Evolutionary conservation across 2,888 invertebrate species (phyloP).

Genomic region (Oxyscelio sp.): DNA sequence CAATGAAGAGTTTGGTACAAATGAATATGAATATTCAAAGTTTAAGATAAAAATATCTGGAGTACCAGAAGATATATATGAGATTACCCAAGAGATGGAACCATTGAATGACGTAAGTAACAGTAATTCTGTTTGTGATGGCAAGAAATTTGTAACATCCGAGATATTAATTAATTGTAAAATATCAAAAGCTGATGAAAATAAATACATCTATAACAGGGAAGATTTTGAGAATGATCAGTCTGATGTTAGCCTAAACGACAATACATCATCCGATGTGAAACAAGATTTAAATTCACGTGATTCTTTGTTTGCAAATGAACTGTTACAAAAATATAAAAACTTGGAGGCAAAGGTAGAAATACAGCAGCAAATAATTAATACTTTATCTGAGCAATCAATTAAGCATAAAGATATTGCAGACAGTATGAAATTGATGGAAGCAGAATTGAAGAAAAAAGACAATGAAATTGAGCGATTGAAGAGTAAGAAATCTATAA

Average conservation of each 20-base stretch:
- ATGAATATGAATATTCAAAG: conserved; percentile 66
- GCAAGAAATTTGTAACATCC: conserved; percentile 78
- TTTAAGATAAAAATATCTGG: conserved; percentile 84
- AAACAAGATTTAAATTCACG: neutral
- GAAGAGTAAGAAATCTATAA: conserved; percentile 52
- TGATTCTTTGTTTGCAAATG: conserved; percentile 28
- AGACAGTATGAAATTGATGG: conserved; percentile 75
- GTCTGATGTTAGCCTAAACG: neutral
- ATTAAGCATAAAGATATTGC: conserved; percentile 81
- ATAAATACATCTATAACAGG: neutral
- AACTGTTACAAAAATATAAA: conserved; percentile 42
- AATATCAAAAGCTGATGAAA: conserved; percentile 9
- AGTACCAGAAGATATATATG: conserved; percentile 81
- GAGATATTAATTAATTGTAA: conserved; percentile 78
- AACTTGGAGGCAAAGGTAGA: conserved; percentile 79
- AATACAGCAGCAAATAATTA: conserved; percentile 82
- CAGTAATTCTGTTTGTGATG: conserved; percentile 33
- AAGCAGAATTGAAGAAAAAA: conserved; percentile 70
- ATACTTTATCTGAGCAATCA: conserved; percentile 81
- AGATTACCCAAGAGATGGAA: conserved; percentile 82
- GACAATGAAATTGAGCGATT: conserved; percentile 76
- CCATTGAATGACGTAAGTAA: conserved; percentile 39
- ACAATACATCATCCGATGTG: neutral
- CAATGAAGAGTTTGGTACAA: conserved; percentile 70
- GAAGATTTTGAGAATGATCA: neutral